Percentiles rank a stretch among this genome's conserved stretches.
Conservation (phyloP, 2,797 vertebrate species). For the Acrossocheilus fasciatus region DNA sequence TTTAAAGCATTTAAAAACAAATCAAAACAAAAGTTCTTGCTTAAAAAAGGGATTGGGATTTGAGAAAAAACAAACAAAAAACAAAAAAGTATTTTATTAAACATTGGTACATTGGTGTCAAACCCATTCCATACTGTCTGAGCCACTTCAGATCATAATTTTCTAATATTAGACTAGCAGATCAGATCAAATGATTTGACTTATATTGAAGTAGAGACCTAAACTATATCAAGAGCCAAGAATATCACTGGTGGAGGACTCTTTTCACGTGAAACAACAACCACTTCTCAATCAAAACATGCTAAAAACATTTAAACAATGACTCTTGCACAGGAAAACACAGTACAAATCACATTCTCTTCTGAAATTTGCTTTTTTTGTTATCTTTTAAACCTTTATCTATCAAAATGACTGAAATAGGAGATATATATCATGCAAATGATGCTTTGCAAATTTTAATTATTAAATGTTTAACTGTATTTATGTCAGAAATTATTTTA, state of each 20-base stretch:
- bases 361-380: too few relatives aligned
- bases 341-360: background rate
- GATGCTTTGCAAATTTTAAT: background rate
- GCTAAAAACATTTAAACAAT: background rate
- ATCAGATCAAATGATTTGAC: background rate
- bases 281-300: background rate
- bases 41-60: background rate
- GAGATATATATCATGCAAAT: background rate
- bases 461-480: background rate
- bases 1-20: background rate
- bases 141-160: background rate
- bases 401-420: background rate
- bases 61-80: too few relatives aligned
- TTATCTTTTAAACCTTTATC: too few relatives aligned
- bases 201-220: background rate
- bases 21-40: background rate
- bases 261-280: background rate
- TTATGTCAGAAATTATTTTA: background rate
- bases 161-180: background rate
- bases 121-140: background rate
- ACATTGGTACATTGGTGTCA: background rate
- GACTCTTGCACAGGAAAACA: background rate
- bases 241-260: background rate
- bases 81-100: background rate
- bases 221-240: background rate